Evolutionary conservation across 92 coral and sea anemone species (phyloP), one percentile per base, ranked within the genome.

Genomic region (Micromussa lordhowensis): DNA sequence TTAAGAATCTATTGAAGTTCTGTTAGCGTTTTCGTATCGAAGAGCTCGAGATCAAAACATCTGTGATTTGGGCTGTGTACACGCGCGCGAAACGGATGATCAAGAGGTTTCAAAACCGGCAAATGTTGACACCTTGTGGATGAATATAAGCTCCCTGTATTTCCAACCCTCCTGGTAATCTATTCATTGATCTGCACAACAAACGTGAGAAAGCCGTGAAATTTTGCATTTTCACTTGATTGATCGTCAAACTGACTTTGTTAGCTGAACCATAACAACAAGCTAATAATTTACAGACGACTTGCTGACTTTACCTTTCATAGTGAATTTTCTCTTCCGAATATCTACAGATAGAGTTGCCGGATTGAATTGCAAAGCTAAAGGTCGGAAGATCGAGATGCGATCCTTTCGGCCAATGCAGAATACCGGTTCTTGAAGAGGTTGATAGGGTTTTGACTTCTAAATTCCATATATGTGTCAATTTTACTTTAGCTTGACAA

Each of bases 311-410:
- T 11, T 0, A 11, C 5, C 30, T 71, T 71, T 11, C 0, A 72
- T 71, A 2, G 5, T 18, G 51, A 16, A 6, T 71, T 2, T 32
- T 71, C n/a, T 71, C 51, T 61, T 24, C 68, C 68, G 48, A 17
- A 16, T 17, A 13, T 73, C 32, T 68, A 17, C 36, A 29, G 30
- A 26, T 68, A 44, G 21, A 8, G 36, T 73, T 73, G 36, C 78
- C 78, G 78, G 78, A 73, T 73, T 35, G 78, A 18, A 73, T 73
- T 73, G 28, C 78, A 38, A 35, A 73, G 17, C 78, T 73, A 30
- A 35, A 32, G 78, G 34, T 73, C 51, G 78, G 53, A 73, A 35
- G 78, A 35, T 36, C 24, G 40, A 73, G 26, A 73, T 73, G 53
- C 26, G 53, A 7, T 73, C 28, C 38, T 36, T 72, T 35, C 38